Evolutionary conservation across 2,888 invertebrate species (phyloP).

Genomic region (Liodrosophila aerea): DNA sequence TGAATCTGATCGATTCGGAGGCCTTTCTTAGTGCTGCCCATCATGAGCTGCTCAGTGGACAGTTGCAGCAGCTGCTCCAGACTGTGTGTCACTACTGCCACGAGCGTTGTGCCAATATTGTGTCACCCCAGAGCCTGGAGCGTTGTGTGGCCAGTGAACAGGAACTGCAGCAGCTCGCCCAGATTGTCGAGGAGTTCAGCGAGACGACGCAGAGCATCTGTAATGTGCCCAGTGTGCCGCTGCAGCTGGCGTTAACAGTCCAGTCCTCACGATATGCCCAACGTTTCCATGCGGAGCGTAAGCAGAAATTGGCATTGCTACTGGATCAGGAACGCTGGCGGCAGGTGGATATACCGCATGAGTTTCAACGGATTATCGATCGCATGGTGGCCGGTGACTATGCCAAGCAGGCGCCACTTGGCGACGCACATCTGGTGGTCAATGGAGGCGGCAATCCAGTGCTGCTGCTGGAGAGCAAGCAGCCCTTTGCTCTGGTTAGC

Average conservation of each 20-base stretch:
- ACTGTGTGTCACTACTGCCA: constrained; percentile 96
- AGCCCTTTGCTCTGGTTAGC: constrained; percentile 88
- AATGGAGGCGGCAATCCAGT: constrained; percentile 84
- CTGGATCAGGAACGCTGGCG: constrained; percentile 97
- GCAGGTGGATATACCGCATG: constrained; percentile 93
- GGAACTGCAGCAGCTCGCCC: constrained; percentile 89
- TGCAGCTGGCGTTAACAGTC: constrained; percentile 90
- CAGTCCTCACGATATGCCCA: constrained; percentile 95
- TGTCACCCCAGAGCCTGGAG: constrained; percentile 89
- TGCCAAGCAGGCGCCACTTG: constrained; percentile 36
- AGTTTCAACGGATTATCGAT: constrained; percentile 93
- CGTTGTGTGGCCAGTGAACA: constrained; percentile 88
- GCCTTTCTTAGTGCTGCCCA: constrained; percentile 88
- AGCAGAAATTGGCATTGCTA: constrained; percentile 91
- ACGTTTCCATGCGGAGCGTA: constrained; percentile 94
- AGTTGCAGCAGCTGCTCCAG: constrained; percentile 89
- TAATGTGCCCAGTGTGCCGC: constrained; percentile 89
- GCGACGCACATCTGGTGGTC: background rate
- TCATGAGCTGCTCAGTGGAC: constrained; percentile 86
- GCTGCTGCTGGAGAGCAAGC: constrained; percentile 87
- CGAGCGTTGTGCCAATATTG: constrained; percentile 94
- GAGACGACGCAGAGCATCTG: constrained; percentile 89
- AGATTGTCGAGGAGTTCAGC: constrained; percentile 91
- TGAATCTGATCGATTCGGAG: constrained; percentile 86
- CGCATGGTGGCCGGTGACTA: constrained; percentile 84